Evolutionary conservation across 2,797 vertebrate genomes (phyloP).

Genomic region (Glyptemys insculpta): DNA sequence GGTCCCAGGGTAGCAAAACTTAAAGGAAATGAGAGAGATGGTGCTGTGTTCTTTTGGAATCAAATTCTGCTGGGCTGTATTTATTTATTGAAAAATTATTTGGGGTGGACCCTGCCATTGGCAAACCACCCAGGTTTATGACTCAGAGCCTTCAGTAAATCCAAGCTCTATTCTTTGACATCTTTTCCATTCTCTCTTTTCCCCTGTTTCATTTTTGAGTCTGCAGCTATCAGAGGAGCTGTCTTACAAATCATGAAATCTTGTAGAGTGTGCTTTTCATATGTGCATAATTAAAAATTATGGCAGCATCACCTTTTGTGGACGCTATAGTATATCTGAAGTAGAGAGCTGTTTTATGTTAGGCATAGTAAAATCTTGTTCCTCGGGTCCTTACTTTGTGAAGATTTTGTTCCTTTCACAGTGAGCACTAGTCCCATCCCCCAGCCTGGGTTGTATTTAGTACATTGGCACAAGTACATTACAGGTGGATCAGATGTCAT

Average conservation of each 20-base stretch:
- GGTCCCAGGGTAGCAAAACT: not conserved
- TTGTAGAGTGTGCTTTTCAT: not conserved
- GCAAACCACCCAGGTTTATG: not conserved
- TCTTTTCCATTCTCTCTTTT: not conserved
- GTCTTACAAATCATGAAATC: rapidly evolving
- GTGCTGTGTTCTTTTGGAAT: not conserved
- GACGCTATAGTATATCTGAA: rapidly evolving
- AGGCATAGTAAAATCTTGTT: not conserved
- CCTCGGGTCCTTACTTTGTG: not conserved
- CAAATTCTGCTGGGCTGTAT: not conserved
- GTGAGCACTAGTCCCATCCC: not conserved
- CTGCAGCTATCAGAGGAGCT: no score
- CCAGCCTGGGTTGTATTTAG: not conserved
- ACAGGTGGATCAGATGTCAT: not conserved
- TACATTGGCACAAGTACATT: not conserved
- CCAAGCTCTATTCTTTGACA: not conserved
- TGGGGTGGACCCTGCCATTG: not conserved
- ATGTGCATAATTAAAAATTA: not conserved
- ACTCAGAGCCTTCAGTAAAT: rapidly evolving
- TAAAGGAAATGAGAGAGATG: not conserved
- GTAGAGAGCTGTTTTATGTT: not conserved
- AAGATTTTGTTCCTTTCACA: not conserved
- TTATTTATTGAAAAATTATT: not conserved
- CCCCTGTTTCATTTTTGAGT: not conserved
- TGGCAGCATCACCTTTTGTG: not conserved